Conservation (phyloP, 1,140 invertebrate genomes). For the Zaprionus davidi region DNA sequence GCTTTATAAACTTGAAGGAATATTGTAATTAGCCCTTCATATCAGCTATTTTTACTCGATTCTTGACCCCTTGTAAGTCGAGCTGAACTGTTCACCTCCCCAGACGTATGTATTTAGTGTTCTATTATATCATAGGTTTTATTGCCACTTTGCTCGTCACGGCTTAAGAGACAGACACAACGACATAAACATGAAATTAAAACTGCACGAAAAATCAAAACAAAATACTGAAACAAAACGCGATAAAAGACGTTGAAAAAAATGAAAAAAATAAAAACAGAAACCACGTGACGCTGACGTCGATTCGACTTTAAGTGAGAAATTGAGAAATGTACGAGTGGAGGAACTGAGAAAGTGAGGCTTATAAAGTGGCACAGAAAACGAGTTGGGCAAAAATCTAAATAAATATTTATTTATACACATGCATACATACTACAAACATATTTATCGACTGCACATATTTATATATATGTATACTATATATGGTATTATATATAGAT, state of each 20-base stretch:
- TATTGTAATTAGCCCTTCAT: not conserved
- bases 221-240: conserved; percentile 32
- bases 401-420: conserved; percentile 20
- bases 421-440: not conserved
- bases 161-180: not conserved
- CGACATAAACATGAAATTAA: conserved; percentile 58
- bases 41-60: not conserved
- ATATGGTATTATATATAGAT: not conserved
- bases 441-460: not conserved
- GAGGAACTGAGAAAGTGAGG: conserved; percentile 12
- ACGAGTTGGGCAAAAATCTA: conserved; percentile 48
- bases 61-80: not conserved
- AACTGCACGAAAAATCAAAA: conserved; percentile 52
- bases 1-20: not conserved
- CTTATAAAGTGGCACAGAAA: conserved; percentile 66
- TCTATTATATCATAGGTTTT: conserved; percentile 26
- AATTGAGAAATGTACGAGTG: conserved; percentile 5
- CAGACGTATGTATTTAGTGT: not conserved
- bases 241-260: conserved; percentile 46
- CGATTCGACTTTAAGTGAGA: conserved; percentile 6
- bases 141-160: conserved; percentile 42
- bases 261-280: conserved; percentile 11
- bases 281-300: conserved; percentile 64
- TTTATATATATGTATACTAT: not conserved
- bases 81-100: not conserved